Base-by-base conservation (phyloP, 2,888 invertebrate species). In the Ditula angustiorana region DNA sequence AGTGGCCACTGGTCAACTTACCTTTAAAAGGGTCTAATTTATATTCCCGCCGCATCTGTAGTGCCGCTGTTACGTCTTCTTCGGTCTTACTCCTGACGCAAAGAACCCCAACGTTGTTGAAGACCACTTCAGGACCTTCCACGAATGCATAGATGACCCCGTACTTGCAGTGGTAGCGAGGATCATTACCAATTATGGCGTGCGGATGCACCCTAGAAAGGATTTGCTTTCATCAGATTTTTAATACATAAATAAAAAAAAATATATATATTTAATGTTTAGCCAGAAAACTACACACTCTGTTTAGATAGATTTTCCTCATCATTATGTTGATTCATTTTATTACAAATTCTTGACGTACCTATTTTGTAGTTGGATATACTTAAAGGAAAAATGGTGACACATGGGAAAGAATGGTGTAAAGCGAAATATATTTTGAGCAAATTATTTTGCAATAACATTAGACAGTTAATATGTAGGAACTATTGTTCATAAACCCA, bases 21-120 rank as follows among this genome's bases (percentile, higher is more conserved):
- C 98, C 96, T 93, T 95, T 94, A 82, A 95, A 98, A 5, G 98
- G 98, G 93, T 98, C 98, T 2, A 98, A 97, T 71, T 96, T 93
- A 69, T 96, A 96, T 74, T 95, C 95, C 83, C 97, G 96, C 68
- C 98, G 92, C 30, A 95, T 88, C 79, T 94, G 94, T 1, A 98
- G 91, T 4, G 97, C 96, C 19, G 95, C 94, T 74, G 96, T 96
- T 53, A 98, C 97, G 78, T 97, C 97, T 8, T 23, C 21, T n/a
- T 23, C 56, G 2, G 56, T 49, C 82, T 96, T 96, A 80, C 96
- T 97, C 87, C 97, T 98, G 2, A 97, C 97, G 87, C 98, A 98
- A 78, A 98, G 97, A 73, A 98, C 97, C 16, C 98, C 98, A 73
- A 98, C 93, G 87, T 97, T 97, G 63, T 96, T 95, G 79, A 98